Conservation (phyloP, 2,797 vertebrate species). For the Artibeus lituratus region DNA sequence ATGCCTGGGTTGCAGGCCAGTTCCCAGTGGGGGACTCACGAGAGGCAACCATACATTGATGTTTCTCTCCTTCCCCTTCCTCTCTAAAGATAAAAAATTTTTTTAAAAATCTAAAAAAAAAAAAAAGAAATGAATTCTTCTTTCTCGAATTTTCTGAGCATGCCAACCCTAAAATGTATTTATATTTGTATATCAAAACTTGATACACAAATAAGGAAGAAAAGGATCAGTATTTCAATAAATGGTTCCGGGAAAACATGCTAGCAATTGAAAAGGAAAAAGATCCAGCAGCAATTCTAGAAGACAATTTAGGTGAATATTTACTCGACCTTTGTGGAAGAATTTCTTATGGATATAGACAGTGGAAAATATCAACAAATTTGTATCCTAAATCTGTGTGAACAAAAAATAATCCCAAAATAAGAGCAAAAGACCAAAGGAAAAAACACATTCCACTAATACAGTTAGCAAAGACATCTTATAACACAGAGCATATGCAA, state of each 20-base stretch:
- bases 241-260: neutral
- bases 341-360: neutral
- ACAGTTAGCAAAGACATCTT: neutral
- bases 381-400: neutral
- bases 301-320: neutral
- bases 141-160: slow-evolving; percentile 5
- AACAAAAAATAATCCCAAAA: neutral
- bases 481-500: neutral
- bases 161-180: neutral
- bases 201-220: neutral
- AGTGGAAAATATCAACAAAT: neutral
- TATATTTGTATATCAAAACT: neutral
- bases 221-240: neutral
- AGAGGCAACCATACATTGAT: no score
- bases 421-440: neutral
- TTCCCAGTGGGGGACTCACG: no score
- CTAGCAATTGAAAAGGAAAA: neutral
- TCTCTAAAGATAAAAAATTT: no score
- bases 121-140: neutral
- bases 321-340: neutral
- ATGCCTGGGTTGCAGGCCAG: no score
- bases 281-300: neutral
- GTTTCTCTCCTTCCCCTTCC: no score
- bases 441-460: neutral
- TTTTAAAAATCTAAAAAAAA: no score